Evolutionary conservation across 1,140 invertebrate genomes (phyloP).

Genomic region (Sarcophaga peregrina): DNA sequence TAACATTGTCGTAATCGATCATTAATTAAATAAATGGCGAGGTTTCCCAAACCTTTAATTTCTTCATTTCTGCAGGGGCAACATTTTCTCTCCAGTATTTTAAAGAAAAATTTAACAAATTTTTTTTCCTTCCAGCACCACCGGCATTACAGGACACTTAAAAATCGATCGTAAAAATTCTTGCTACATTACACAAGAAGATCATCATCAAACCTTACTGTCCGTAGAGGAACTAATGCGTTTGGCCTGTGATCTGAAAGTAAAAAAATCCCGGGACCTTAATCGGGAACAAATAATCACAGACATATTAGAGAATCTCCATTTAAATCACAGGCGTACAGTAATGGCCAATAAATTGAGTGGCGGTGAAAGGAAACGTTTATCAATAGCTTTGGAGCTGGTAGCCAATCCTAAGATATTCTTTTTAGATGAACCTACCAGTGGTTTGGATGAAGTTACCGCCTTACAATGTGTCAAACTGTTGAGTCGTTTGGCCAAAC

Average conservation of each 20-base stretch:
- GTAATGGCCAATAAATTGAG: conserved; percentile 75
- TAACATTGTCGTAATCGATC: too few species aligned
- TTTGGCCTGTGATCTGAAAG: conserved; percentile 84
- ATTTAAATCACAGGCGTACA: conserved; percentile 73
- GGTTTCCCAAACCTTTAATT: too few species aligned
- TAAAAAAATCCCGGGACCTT: conserved; percentile 52
- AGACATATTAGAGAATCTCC: conserved; percentile 72
- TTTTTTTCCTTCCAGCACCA: conserved; percentile 64
- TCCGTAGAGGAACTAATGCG: conserved; percentile 86
- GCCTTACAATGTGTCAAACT: conserved; percentile 85
- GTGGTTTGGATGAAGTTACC: conserved; percentile 87
- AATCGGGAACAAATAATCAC: conserved; percentile 60
- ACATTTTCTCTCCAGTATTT: too few species aligned
- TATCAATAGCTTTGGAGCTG: conserved; percentile 85
- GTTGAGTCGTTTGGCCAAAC: conserved; percentile 73
- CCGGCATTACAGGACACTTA: conserved; percentile 69
- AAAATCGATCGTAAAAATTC: conserved; percentile 70
- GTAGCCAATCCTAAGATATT: conserved; percentile 86
- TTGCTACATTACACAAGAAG: conserved; percentile 92
- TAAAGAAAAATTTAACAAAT: too few species aligned
- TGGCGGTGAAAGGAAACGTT: conserved; percentile 81
- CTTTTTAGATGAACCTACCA: conserved; percentile 78
- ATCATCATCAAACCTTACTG: conserved; percentile 82
- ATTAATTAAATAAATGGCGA: too few species aligned
- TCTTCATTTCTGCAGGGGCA: too few species aligned